Evolutionary conservation across 2,888 invertebrate species (phyloP), one percentile per base, ranked within the genome.

Genomic region (Tenthredo distinguenda): DNA sequence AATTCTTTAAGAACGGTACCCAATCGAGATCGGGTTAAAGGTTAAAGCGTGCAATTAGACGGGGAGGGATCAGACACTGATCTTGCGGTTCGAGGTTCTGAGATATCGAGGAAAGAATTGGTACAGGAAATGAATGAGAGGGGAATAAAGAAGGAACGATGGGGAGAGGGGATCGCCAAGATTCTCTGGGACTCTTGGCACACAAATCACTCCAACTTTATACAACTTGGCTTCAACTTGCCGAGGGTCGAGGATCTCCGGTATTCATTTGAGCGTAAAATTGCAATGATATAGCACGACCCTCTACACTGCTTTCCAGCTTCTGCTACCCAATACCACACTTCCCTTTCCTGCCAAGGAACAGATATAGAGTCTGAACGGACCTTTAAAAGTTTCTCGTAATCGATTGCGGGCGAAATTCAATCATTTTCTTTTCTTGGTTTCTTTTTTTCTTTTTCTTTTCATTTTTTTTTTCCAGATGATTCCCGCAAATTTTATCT

Each of bases 201-300:
- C 90, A 91, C 91, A 92, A 92, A 92, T 92, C 92, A 92, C 92
- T 91, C 89, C 89, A 91, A 90, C 90, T 90, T 90, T 87, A 88
- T 88, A 89, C 87, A 89, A 91, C 91, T 91, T 92, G 88, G 88
- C 87, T 88, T 89, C 87, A 84, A 82, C 82, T 62, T 77, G 84
- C 86, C 83, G 84, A 79, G 85, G 31, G 85, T 86, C 85, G 86
- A 85, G 87, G 89, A 90, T 83, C 83, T 31, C 31, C 89, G 90
- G 89, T 88, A 90, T 89, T 88, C 88, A 89, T 86, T 90, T 90
- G 89, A 87, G 90, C 91, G 91, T 92, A 91, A 93, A 93, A 93
- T 93, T 93, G 92, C 90, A 91, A 92, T 92, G 93, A 93, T 92
- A 92, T 92, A 91, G 90, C 88, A 40, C 37, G 31, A 21, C 58